phyloP scores from a whole-genome alignment of 1,140 invertebrate species.

The Pygmarrhopalites habei region DNA sequence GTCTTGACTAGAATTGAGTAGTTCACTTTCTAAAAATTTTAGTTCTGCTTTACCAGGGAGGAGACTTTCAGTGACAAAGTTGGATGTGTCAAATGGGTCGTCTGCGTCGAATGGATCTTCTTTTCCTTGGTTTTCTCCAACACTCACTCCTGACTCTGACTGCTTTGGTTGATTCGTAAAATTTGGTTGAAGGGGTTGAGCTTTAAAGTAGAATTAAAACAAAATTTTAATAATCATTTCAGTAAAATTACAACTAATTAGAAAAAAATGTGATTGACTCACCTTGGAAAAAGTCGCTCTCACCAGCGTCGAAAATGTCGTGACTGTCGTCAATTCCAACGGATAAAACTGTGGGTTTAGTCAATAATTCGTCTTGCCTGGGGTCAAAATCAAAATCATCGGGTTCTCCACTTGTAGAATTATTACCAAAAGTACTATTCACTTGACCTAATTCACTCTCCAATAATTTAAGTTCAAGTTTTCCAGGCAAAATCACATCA shows the following conservation, averaged over 20 bases:
- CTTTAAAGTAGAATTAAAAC: not conserved
- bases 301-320: too few relatives aligned
- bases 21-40: slow-evolving; percentile 30
- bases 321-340: too few relatives aligned
- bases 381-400: slow-evolving; percentile 33
- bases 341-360: too few relatives aligned
- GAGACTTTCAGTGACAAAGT: slow-evolving; percentile 14
- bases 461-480: slow-evolving; percentile 63
- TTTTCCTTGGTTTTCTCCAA: not conserved
- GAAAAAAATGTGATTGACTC: too few relatives aligned
- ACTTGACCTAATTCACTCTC: slow-evolving; percentile 54
- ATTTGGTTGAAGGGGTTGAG: not conserved
- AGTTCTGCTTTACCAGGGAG: slow-evolving; percentile 32
- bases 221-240: not conserved
- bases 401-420: not conserved
- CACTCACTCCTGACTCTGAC: not conserved
- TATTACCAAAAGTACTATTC: not conserved
- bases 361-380: not conserved
- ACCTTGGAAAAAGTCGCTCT: too few relatives aligned
- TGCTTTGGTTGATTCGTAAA: not conserved
- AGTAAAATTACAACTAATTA: too few relatives aligned
- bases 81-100: slow-evolving; percentile 39
- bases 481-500: slow-evolving; percentile 57
- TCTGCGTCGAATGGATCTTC: slow-evolving; percentile 9
- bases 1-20: slow-evolving; percentile 40